These are phyloP conservation scores for Blomia tropicalis DNA, from an alignment of 2,888 invertebrate genomes.

Conservation along the genomic window DNA sequence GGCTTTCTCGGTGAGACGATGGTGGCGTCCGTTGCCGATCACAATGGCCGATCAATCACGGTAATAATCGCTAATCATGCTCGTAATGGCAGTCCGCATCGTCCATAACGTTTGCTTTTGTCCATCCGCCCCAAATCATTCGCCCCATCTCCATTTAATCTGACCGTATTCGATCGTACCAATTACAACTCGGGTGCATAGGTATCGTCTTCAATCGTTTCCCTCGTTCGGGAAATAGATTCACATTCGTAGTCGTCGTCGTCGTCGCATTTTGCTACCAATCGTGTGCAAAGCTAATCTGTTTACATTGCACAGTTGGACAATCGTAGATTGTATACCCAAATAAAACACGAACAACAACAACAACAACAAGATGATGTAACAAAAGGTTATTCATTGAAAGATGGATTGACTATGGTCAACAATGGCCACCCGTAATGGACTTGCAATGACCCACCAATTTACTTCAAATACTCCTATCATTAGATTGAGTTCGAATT, in stretches of 20 bases:
- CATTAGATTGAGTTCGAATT: constrained; percentile 1
- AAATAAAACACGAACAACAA: neutral
- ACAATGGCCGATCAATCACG: constrained; percentile 10
- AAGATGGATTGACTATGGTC: neutral
- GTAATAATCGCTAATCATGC: constrained; percentile 10
- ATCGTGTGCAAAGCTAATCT: constrained; percentile 5
- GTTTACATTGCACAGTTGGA: constrained; percentile 7
- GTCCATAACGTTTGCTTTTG: neutral
- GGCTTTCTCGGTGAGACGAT: neutral
- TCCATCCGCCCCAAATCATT: neutral
- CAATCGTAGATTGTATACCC: too few relatives aligned
- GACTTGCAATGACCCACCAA: neutral
- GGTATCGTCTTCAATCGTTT: neutral
- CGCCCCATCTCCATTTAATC: constrained; percentile 2
- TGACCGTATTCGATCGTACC: neutral
- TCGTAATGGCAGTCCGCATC: constrained; percentile 2
- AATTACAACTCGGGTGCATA: neutral
- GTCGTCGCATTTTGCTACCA: too few relatives aligned
- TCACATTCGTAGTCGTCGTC: too few relatives aligned
- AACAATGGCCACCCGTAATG: neutral
- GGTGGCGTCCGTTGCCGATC: neutral
- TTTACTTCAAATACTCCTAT: too few relatives aligned
- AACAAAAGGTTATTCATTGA: neutral
- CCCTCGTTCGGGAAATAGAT: too few relatives aligned
- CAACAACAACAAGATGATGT: neutral